Evolutionary conservation across 2,113 vertebrate genomes (phyloP), one percentile per base, ranked within the genome.

Genomic region (Nestor notabilis): DNA sequence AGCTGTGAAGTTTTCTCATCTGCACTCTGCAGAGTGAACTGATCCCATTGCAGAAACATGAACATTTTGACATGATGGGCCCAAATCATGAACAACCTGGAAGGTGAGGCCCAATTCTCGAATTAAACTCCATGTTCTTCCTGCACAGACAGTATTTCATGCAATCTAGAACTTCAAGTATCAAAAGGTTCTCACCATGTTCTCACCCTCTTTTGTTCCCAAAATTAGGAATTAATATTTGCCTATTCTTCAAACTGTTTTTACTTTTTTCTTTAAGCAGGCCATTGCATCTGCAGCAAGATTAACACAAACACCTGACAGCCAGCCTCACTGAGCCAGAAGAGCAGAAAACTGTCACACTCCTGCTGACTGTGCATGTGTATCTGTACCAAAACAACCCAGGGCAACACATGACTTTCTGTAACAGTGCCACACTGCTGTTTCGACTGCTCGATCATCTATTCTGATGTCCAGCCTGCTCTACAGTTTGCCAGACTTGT

Each of bases 311-410:
- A 79, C 37, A 61, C 21, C 92, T 39, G 65, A 96, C 55, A 90
- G 71, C 58, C 79, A 75, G 68, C 71, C 46, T 75, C 1, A 4
- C 68, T 47, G 85, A 91, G 66, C 63, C 60, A 58, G 75, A 77
- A 83, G 64, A 84, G 72, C 84, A 94, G 81, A 93, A 82, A 84
- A 64, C 68, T 56, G 53, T 72, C 47, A 72, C 46, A 79, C 18
- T 93, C 65, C 78, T 96, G 96, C 94, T 96, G 94, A 97, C 77
- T 20, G 39, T 47, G 93, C 91, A 76, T 16, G 27, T 89, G 50
- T 85, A 87, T 89, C 94, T 79, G 89, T 76, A 91, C 81, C 2
- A 5, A 94, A 96, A 91, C 65, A 96, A 47, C 88, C 55, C 80
- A 79, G 88, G 47, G 47, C 60, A 95, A 89, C 93, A 85, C 74